A percentile compares a stretch with the other conserved stretches of the same genome.
Evolutionary conservation across 2,888 invertebrate species (phyloP).

Genomic region (Smittia aterrima): DNA sequence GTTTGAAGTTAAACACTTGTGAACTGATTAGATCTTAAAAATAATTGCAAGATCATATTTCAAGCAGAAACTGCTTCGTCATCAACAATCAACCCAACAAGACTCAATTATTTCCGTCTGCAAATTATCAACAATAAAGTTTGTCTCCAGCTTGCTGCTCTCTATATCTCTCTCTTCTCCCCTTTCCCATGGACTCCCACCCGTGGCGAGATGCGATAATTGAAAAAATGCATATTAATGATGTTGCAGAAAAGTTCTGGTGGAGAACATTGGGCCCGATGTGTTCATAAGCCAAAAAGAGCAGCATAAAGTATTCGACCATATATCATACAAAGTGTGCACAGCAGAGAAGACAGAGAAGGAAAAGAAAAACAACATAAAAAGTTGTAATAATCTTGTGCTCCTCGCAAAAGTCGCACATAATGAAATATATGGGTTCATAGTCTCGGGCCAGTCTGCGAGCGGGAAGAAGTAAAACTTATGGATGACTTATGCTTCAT

Average conservation of each 20-base stretch:
- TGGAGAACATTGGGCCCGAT: not conserved
- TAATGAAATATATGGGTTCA: conserved; percentile 29
- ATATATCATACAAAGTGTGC: conserved; percentile 25
- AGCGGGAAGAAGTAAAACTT: not conserved
- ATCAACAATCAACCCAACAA: no score
- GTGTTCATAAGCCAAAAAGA: conserved; percentile 7
- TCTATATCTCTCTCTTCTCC: no score
- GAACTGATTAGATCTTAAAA: no score
- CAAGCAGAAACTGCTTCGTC: no score
- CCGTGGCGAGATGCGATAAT: conserved; percentile 1
- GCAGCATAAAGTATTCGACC: conserved; percentile 12
- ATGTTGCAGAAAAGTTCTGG: conserved; percentile 1
- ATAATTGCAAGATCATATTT: no score
- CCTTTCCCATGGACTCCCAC: no score
- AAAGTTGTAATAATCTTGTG: not conserved
- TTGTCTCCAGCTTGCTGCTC: no score
- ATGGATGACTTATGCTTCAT: not conserved
- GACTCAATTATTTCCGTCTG: no score
- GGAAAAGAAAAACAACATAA: not conserved
- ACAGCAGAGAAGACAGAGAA: not conserved
- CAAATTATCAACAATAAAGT: no score
- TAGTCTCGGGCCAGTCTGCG: conserved; percentile 19
- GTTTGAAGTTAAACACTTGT: no score
- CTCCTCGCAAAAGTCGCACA: not conserved
- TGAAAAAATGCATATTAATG: conserved; percentile 33